These are phyloP conservation scores for Glaucopsyche alexis DNA, from an alignment of 2,888 invertebrate genomes.

Conservation along the genomic window DNA sequence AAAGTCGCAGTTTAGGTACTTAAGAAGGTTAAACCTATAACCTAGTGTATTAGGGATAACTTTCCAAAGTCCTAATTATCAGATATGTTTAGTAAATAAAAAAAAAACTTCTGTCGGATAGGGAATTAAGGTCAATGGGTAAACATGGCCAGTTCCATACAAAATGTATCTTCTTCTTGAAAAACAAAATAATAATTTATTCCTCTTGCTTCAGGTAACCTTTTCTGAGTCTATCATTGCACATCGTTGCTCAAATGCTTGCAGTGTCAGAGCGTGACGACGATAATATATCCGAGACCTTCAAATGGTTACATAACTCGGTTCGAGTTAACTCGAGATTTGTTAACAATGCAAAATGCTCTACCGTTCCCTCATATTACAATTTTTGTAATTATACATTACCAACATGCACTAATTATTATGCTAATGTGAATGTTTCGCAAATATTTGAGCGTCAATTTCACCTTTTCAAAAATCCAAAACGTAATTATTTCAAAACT, in stretches of 20 bases:
- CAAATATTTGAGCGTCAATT: neutral
- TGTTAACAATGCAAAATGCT: slow-evolving; percentile 20
- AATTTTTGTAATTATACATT: slow-evolving; percentile 14
- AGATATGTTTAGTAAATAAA: too few relatives aligned
- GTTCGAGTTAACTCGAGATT: slow-evolving; percentile 4
- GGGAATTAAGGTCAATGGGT: too few relatives aligned
- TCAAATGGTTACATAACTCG: slow-evolving; percentile 13
- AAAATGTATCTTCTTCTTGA: too few relatives aligned
- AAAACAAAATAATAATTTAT: too few relatives aligned
- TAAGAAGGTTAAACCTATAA: too few relatives aligned
- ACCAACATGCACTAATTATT: neutral
- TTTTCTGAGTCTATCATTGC: neutral
- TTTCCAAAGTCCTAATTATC: too few relatives aligned
- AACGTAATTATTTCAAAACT: too few relatives aligned
- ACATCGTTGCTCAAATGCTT: neutral
- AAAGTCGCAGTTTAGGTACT: too few relatives aligned
- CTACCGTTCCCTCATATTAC: neutral
- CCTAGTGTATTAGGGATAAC: too few relatives aligned
- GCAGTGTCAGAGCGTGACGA: slow-evolving; percentile 14
- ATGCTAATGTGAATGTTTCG: neutral
- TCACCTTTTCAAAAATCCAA: neutral
- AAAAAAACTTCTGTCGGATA: too few relatives aligned
- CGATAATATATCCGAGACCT: slow-evolving; percentile 19
- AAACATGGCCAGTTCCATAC: too few relatives aligned
- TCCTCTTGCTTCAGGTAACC: too few relatives aligned